Conservation (phyloP, 2,888 invertebrate species). For the Drosophila mercatorum region DNA sequence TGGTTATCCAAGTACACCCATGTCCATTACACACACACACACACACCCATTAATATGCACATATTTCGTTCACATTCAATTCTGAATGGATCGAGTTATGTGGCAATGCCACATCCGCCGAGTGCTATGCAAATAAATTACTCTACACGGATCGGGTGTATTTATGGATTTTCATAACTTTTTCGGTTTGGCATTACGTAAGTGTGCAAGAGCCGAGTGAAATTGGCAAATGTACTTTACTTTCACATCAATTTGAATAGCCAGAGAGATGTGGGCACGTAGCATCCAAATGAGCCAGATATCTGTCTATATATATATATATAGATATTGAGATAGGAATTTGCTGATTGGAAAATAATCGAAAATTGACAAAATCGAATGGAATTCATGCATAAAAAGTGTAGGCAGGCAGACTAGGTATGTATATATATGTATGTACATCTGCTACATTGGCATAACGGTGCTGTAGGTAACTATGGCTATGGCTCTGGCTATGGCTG, state of each 20-base stretch:
- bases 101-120: slow-evolving; percentile 35
- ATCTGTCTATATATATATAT: neutral
- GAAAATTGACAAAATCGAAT: slow-evolving; percentile 10
- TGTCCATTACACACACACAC: neutral
- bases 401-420: neutral
- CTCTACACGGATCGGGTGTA: slow-evolving; percentile 15
- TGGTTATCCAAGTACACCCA: slow-evolving; percentile 5
- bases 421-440: neutral
- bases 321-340: neutral
- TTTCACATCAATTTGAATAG: slow-evolving; percentile 11
- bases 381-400: slow-evolving; percentile 7
- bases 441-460: neutral
- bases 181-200: slow-evolving; percentile 1
- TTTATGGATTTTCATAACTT: slow-evolving; percentile 10
- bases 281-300: neutral
- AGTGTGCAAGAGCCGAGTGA: neutral
- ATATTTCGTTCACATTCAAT: neutral
- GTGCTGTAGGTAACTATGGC: slow-evolving; percentile 24
- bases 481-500: neutral
- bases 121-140: slow-evolving; percentile 36
- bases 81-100: slow-evolving; percentile 23
- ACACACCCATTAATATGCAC: no score
- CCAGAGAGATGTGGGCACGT: slow-evolving; percentile 1
- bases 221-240: slow-evolving; percentile 8
- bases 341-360: slow-evolving; percentile 9